phyloP scores from a whole-genome alignment of 2,113 vertebrate genomes.

The Rhea pennata region DNA sequence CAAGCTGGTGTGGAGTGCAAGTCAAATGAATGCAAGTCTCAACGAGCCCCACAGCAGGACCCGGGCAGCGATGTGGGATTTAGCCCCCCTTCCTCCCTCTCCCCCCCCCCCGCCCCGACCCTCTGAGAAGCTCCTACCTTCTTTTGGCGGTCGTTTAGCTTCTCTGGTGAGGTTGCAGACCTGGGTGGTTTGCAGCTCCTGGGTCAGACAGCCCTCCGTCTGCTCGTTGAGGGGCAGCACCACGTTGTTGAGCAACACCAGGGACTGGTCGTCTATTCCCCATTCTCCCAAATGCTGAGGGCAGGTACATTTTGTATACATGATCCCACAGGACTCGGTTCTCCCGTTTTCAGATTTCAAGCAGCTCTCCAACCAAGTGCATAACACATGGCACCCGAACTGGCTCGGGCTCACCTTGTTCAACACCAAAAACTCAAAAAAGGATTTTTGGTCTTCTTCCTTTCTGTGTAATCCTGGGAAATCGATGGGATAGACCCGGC shows the following conservation, averaged over 20 bases:
- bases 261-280: constrained; percentile 92
- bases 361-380: constrained; percentile 98
- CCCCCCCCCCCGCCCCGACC: not conserved
- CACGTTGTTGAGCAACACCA: constrained; percentile 96
- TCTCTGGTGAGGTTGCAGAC: constrained; percentile 97
- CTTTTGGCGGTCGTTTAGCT: constrained; percentile 94
- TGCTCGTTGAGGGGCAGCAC: constrained; percentile 98
- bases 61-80: not conserved
- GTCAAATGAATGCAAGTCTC: not conserved
- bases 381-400: constrained; percentile 98
- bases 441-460: constrained; percentile 92
- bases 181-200: constrained; percentile 95
- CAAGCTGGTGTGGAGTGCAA: not conserved
- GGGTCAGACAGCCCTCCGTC: constrained; percentile 97
- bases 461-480: constrained; percentile 94
- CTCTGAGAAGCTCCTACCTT: constrained; percentile 88
- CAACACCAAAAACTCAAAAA: constrained; percentile 98
- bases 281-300: constrained; percentile 96
- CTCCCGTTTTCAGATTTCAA: constrained; percentile 94
- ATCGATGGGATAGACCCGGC: constrained; percentile 91
- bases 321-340: constrained; percentile 95
- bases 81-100: not conserved
- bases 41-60: not conserved
- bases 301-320: constrained; percentile 98
- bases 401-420: constrained; percentile 99